Base-by-base conservation (phyloP, 2,888 invertebrate genomes). In the Epirrhoe tristata region DNA sequence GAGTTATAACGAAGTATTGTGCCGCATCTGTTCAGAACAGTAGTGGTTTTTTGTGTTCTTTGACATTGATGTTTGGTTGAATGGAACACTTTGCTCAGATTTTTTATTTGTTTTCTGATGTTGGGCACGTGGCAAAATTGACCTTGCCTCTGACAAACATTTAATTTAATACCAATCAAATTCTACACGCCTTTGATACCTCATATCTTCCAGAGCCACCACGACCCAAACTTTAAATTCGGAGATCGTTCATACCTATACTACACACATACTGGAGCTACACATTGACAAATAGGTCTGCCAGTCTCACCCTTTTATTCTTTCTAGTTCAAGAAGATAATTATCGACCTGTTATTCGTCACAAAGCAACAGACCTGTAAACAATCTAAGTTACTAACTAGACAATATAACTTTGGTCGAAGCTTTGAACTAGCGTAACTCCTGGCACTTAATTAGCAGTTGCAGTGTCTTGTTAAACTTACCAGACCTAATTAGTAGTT, bases 1-100 rank as follows among this genome's bases (percentile, higher is more conserved):
- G 77, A 77, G 77, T 68, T 68, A 72, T 89, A 90, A 91, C 86
- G 88, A 90, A 81, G 83, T 80, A 89, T 90, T 91, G 89, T 88
- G 72, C 34, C 78, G 73, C 91, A 91, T 90, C 91, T 91, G 91
- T 88, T 87, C 80, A 14, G 64, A 55, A 31, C n/a, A 62, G 58
- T 72, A 77, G 77, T 79, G 73, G 76, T 63, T 84, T 86, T 88
- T 85, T 86, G 74, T 84, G 74, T 79, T 80, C 74, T 77, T 78
- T 81, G 81, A 80, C 77, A 76, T 75, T 78, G 75, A 79, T 68
- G n/a, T n/a, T n/a, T n/a, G 48, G 68, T 43, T 59, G 16, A 52
- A 36, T 34, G 46, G 53, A 34, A 36, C 17, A 34, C 50, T 61
- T 36, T 61, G 5, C n/a, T 32, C 5, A 16, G 16, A 43, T n/a